Evolutionary conservation across 2,888 invertebrate genomes (phyloP).

Genomic region (Xestia xanthographa): DNA sequence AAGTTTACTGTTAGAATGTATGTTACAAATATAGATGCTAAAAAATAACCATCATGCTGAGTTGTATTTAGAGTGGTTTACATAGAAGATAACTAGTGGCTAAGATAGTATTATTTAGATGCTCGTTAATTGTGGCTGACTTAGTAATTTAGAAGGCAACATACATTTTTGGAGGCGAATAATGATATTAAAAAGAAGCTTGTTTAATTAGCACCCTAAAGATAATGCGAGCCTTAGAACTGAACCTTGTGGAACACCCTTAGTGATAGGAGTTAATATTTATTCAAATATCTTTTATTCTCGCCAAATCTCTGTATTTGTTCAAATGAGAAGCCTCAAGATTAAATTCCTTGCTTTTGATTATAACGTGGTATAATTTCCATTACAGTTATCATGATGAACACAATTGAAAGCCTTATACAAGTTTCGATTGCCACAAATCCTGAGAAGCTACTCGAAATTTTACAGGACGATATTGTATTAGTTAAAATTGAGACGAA

Average conservation of each 20-base stretch:
- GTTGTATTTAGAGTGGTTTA: too few species aligned
- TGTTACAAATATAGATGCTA: too few species aligned
- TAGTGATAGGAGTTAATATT: neutral
- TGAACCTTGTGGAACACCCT: neutral
- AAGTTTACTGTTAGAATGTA: too few species aligned
- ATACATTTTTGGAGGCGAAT: too few species aligned
- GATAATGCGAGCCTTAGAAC: slow-evolving; percentile 6
- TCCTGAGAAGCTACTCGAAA: neutral
- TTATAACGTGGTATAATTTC: neutral
- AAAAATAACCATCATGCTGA: too few species aligned
- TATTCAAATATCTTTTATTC: neutral
- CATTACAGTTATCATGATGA: neutral
- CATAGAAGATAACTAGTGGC: too few species aligned
- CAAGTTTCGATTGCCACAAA: neutral
- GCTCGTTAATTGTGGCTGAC: too few species aligned
- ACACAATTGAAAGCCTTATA: neutral
- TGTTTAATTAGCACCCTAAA: too few species aligned
- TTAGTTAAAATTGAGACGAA: too few species aligned
- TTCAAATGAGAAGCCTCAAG: neutral
- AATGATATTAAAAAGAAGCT: too few species aligned
- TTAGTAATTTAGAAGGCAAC: too few species aligned
- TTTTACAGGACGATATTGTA: neutral
- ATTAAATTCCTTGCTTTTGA: neutral
- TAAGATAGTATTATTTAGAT: too few species aligned
- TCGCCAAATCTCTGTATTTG: neutral